These are phyloP conservation scores for Pimpla rufipes DNA, from an alignment of 2,888 invertebrate genomes.

Conservation along the genomic window DNA sequence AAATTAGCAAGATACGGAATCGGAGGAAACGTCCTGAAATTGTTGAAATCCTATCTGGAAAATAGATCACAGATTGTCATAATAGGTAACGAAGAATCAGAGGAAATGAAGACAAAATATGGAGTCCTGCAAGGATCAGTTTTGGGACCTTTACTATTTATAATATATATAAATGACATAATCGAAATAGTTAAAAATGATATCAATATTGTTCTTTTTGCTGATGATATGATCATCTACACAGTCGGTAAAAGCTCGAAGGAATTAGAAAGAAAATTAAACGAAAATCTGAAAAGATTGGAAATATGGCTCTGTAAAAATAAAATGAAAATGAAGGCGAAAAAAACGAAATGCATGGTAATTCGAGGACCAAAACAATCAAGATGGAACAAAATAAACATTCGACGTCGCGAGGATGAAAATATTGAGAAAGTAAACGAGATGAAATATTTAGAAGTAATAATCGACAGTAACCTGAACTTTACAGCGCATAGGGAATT, in stretches of 20 bases:
- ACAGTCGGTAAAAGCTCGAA: background rate
- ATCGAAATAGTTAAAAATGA: too few species aligned
- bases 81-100: too few species aligned
- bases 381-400: background rate
- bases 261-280: background rate
- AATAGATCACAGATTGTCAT: too few species aligned
- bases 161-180: too few species aligned
- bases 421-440: background rate
- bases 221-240: background rate
- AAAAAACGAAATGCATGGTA: background rate
- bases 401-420: background rate
- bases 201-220: background rate
- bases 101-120: too few species aligned
- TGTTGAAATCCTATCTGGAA: too few species aligned
- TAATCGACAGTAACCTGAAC: background rate
- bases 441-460: background rate
- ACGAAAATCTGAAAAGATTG: background rate
- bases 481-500: background rate
- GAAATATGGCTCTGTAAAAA: background rate
- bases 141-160: too few species aligned
- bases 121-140: too few species aligned
- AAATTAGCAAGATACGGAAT: too few species aligned
- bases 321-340: background rate
- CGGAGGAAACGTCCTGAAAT: too few species aligned
- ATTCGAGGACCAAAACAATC: background rate